Conservation (phyloP, 2,888 invertebrate genomes). For the Ochropleura plecta region DNA sequence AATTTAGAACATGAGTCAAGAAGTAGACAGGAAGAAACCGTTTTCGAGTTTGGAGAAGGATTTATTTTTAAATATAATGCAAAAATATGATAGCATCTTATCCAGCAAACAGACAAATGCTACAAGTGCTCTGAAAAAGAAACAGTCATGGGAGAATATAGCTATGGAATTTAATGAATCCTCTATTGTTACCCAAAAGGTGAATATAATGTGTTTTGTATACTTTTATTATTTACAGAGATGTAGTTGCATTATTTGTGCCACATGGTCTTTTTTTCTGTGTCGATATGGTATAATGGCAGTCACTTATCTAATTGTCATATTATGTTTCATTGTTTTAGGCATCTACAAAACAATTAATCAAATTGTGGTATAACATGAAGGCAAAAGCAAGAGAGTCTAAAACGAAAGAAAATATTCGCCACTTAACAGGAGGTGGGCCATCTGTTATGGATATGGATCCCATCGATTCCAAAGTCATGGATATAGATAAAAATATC, state of each 20-base stretch:
- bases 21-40: conserved; percentile 15
- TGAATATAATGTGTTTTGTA: conserved; percentile 15
- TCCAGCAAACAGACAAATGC: conserved; percentile 21
- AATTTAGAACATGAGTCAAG: conserved; percentile 10
- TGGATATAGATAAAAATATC: conserved; percentile 13
- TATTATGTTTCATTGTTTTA: conserved; percentile 6
- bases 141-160: conserved; percentile 18
- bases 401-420: conserved; percentile 12
- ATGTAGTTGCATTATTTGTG: conserved; percentile 5
- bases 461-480: neutral
- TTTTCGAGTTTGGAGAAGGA: conserved; percentile 21
- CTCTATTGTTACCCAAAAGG: conserved; percentile 17
- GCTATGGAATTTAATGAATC: conserved; percentile 3
- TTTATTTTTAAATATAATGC: conserved; percentile 21
- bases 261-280: conserved; percentile 4
- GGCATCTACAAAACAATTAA: conserved; percentile 18
- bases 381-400: conserved; percentile 17
- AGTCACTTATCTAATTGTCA: conserved; percentile 1
- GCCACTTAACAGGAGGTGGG: conserved; percentile 15
- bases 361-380: conserved; percentile 12
- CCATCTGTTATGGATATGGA: conserved; percentile 16
- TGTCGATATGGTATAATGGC: neutral
- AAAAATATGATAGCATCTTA: conserved; percentile 20
- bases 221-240: conserved; percentile 11
- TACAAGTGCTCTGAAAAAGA: conserved; percentile 21